Evolutionary conservation across 2,113 vertebrate genomes (phyloP).

Genomic region (Cromileptes altivelis): DNA sequence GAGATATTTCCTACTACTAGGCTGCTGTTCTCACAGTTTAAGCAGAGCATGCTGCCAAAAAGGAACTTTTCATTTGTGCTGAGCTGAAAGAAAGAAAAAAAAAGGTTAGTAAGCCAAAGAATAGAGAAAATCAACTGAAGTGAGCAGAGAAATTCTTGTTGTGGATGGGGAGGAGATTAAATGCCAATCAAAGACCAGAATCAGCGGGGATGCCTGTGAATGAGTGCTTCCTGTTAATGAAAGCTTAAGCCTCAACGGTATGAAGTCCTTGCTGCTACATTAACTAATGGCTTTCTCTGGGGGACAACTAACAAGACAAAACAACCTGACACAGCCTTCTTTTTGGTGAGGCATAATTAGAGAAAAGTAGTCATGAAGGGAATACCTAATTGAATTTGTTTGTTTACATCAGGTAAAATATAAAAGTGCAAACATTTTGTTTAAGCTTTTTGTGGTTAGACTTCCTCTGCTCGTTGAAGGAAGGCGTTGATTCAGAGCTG

Average conservation of each 20-base stretch:
- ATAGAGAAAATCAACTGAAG: conserved; percentile 49
- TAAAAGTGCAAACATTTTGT: not conserved
- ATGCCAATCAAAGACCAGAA: conserved; percentile 69
- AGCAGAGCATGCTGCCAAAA: conserved; percentile 27
- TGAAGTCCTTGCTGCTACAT: conserved; percentile 57
- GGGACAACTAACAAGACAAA: conserved; percentile 42
- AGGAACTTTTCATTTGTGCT: conserved; percentile 44
- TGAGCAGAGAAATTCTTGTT: conserved; percentile 38
- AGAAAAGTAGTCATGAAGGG: conserved; percentile 27
- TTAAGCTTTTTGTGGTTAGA: not conserved
- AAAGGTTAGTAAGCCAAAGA: conserved; percentile 32
- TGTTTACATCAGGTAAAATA: conserved; percentile 28
- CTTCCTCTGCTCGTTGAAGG: conserved; percentile 12
- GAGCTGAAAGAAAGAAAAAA: conserved; percentile 32
- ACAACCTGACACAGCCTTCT: conserved; percentile 26
- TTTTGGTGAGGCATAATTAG: conserved; percentile 11
- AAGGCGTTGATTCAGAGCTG: conserved; percentile 9
- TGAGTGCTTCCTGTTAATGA: conserved; percentile 66
- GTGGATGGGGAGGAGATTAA: conserved; percentile 55
- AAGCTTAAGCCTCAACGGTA: conserved; percentile 42
- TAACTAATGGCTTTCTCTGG: conserved; percentile 67
- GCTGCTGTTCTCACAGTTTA: conserved; percentile 10
- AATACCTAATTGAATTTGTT: conserved; percentile 13
- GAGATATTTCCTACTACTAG: conserved; percentile 18
- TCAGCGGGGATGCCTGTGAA: conserved; percentile 46